Evolutionary conservation across 1,140 invertebrate species (phyloP), one percentile per base, ranked within the genome.

Genomic region (Vollenhovia emeryi): DNA sequence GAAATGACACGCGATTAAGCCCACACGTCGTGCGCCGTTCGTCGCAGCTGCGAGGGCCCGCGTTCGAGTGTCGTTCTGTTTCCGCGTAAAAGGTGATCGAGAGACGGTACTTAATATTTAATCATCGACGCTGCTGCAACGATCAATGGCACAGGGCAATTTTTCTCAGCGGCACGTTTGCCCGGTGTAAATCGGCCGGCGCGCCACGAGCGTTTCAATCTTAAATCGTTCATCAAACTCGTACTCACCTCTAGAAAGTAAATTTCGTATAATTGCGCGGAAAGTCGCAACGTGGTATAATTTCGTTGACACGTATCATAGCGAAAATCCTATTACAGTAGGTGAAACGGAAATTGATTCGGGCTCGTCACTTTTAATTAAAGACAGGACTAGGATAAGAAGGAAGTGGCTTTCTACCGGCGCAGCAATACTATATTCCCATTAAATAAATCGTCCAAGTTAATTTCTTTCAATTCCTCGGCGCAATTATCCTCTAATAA

Each of bases 1-100:
- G 30, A 71, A 84, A 62, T 59, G 64, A 80, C 79, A 71, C 30
- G 73, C 74, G 80, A 64, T 52, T 62, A 82, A 73, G 50, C 66
- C 50, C 78, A 57, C 66, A 57, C 78, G 9, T 15, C n/a, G 30
- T 21, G 30, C 5, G 24, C 11, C 11, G 59, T 27, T 75, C 15
- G 59, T n/a, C 13, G 36, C 66, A 82, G 66, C 66, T 82, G 66
- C 52, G 50, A 30, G 66, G 33, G 11, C 18, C 40, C 76, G 45
- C 9, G 55, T 45, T 73, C 18, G 36, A 71, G 33, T 24, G 36
- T 21, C 50, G 18, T 33, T 45, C 30, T n/a, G 43, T 78, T 64
- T 71, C 50, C 48, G 33, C 24, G 24, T 33, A 57, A n/a, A n/a
- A n/a, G 55, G 13, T 50, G 50, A 82, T 57, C 50, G 66, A 57